phyloP scores from a whole-genome alignment of 2,888 invertebrate species.

The Orgyia antiqua region DNA sequence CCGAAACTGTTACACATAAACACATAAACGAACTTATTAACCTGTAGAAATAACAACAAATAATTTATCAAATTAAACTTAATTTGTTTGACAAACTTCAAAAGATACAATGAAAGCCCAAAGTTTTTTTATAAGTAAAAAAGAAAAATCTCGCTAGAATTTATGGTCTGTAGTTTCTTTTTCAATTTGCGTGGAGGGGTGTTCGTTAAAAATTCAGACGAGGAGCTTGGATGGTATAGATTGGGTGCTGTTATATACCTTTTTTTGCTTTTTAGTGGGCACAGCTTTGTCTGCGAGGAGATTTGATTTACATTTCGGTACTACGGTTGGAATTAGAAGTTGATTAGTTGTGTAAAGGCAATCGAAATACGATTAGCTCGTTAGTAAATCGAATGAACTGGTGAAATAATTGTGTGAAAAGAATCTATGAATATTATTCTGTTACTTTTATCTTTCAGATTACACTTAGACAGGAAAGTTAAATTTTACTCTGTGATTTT shows the following conservation, averaged over 20 bases:
- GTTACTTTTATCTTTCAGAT: too few species aligned
- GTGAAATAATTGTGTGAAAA: too few species aligned
- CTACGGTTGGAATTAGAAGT: conserved; percentile 8
- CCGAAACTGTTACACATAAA: conserved; percentile 13
- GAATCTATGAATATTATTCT: too few species aligned
- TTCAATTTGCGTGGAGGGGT: conserved; percentile 47
- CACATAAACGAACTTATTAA: conserved; percentile 21
- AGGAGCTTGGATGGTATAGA: conserved; percentile 23
- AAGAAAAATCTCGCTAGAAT: conserved; percentile 44
- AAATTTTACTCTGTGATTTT: too few species aligned
- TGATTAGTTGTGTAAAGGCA: conserved; percentile 4
- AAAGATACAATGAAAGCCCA: conserved; percentile 30
- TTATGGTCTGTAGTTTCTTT: conserved; percentile 55
- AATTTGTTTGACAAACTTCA: conserved; percentile 43
- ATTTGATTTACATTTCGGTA: conserved; percentile 25
- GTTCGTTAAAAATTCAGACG: conserved; percentile 62
- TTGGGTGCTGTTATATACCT: conserved; percentile 18
- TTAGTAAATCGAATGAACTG: not conserved
- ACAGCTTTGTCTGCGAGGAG: conserved; percentile 16
- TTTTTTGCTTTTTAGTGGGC: conserved; percentile 17
- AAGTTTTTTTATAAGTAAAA: too few species aligned
- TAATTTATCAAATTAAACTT: conserved; percentile 39
- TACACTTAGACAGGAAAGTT: too few species aligned
- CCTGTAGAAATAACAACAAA: conserved; percentile 12
- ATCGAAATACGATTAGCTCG: not conserved